Conservation (phyloP, 2,888 invertebrate species). For the Ophion obscuratus region DNA sequence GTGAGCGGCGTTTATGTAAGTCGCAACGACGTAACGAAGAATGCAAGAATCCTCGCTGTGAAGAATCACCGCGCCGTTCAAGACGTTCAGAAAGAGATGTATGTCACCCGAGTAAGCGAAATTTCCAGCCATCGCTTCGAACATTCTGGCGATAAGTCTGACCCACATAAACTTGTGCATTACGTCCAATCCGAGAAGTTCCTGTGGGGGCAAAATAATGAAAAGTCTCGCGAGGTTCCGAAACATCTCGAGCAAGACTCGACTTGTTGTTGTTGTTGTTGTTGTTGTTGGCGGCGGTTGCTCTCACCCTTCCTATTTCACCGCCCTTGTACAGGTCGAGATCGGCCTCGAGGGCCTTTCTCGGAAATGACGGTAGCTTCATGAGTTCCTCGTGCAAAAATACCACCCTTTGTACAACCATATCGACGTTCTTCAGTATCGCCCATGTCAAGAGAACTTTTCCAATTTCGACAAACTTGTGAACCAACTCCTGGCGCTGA, state of each 20-base stretch:
- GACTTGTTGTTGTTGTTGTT: too few relatives aligned
- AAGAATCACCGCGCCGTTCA: constrained; percentile 97
- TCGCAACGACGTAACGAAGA: constrained; percentile 97
- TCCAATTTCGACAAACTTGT: constrained; percentile 98
- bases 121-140: constrained; percentile 98
- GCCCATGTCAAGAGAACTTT: constrained; percentile 97
- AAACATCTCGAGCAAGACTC: background rate
- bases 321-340: constrained; percentile 96
- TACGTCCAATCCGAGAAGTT: constrained; percentile 96
- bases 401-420: constrained; percentile 98
- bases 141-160: constrained; percentile 97
- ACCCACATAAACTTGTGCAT: constrained; percentile 99
- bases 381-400: constrained; percentile 99
- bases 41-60: constrained; percentile 99
- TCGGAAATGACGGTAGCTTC: constrained; percentile 98
- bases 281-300: too few relatives aligned
- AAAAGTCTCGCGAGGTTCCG: background rate
- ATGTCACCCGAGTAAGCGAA: constrained; percentile 99
- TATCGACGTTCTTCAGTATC: constrained; percentile 95
- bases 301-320: constrained; percentile 91
- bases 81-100: constrained; percentile 97
- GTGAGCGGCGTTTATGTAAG: constrained; percentile 98
- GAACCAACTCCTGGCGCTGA: constrained; percentile 94
- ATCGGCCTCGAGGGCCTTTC: constrained; percentile 98
- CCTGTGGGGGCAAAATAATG: constrained; percentile 83